phyloP scores from a whole-genome alignment of 2,113 vertebrate genomes.

The Lasiurus borealis region DNA sequence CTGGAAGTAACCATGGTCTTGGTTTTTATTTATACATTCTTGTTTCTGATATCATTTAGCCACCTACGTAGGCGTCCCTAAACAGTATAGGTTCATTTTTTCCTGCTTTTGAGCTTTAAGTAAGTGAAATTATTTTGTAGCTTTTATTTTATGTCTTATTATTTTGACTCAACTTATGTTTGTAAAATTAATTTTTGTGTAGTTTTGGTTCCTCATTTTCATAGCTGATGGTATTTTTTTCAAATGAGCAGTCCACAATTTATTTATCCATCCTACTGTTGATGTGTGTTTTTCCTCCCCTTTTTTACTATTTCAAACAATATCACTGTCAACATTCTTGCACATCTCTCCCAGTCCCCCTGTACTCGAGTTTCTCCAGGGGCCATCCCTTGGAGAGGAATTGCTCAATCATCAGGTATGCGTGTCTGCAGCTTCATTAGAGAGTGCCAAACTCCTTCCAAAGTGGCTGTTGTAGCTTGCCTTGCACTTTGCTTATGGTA shows the following conservation, averaged over 20 bases:
- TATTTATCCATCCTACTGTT: neutral
- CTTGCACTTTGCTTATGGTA: slow-evolving; percentile 15
- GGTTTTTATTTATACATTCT: slow-evolving; percentile 21
- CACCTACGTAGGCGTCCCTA: neutral
- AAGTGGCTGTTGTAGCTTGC: slow-evolving; percentile 50
- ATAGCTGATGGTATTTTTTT: neutral
- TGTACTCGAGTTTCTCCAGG: neutral
- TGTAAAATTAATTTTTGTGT: neutral
- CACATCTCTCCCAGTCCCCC: neutral
- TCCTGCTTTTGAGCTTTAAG: neutral
- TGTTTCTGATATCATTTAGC: neutral
- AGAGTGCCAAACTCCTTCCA: neutral
- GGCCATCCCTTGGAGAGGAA: neutral
- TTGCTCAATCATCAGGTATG: slow-evolving; percentile 49
- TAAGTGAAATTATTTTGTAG: neutral
- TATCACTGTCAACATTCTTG: neutral
- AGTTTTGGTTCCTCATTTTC: neutral
- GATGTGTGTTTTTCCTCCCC: neutral
- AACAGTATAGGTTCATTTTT: neutral
- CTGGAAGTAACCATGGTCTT: neutral
- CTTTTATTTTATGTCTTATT: neutral
- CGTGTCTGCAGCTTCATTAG: neutral
- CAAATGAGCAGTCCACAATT: neutral
- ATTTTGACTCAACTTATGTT: neutral
- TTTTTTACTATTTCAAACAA: slow-evolving; percentile 46